Conservation (phyloP, 2,113 vertebrate species). For the Lichenostomus cassidix region DNA sequence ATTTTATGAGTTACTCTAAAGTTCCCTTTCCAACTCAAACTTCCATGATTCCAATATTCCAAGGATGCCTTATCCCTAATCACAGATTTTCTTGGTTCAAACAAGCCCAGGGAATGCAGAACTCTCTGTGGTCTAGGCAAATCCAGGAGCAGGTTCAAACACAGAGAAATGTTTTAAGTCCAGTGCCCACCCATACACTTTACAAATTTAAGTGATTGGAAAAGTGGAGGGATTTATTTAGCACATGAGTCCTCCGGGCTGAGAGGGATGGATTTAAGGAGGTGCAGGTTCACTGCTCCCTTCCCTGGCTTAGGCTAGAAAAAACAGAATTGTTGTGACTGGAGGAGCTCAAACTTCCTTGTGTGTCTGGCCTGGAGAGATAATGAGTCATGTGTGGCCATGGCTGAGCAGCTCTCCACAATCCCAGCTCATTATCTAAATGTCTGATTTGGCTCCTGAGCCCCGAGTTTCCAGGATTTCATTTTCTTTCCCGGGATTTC, state of each 20-base stretch:
- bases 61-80: neutral
- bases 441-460: constrained; percentile 42
- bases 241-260: neutral
- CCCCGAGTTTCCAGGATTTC: constrained; percentile 16
- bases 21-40: neutral
- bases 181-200: neutral
- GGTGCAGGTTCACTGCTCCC: constrained; percentile 10
- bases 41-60: neutral
- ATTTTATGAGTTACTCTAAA: neutral
- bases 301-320: neutral
- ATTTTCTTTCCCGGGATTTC: constrained; percentile 48
- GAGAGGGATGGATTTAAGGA: neutral
- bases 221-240: constrained; percentile 11
- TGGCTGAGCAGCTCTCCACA: constrained; percentile 47
- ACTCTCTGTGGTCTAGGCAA: neutral
- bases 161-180: neutral
- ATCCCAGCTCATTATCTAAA: constrained; percentile 60
- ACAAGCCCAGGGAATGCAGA: neutral
- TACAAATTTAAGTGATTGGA: neutral
- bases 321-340: constrained; percentile 19
- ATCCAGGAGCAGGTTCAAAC: neutral
- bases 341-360: constrained; percentile 22
- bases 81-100: neutral
- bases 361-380: constrained; percentile 32
- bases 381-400: constrained; percentile 60